phyloP scores from a whole-genome alignment of 1,140 invertebrate species.

The Drosophila rufa region DNA sequence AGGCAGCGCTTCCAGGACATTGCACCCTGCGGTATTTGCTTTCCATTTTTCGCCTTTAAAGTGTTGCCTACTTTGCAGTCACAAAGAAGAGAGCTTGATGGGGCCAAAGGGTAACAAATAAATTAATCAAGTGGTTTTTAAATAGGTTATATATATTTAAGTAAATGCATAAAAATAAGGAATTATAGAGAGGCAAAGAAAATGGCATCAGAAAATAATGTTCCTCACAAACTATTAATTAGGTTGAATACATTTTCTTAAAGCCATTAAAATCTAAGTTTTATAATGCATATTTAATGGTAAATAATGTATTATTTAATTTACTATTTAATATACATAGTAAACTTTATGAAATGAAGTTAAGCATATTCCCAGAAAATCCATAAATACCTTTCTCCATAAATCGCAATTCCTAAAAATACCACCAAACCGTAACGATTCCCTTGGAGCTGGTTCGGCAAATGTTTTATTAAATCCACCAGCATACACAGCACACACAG shows the following conservation, averaged over 20 bases:
- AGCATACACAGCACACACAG: not conserved
- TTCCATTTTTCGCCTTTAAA: conserved; percentile 34
- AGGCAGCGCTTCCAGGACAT: conserved; percentile 65
- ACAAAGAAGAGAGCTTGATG: not conserved
- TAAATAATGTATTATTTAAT: too few relatives aligned
- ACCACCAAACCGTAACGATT: not conserved
- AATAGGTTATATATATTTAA: not conserved
- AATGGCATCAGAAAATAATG: not conserved
- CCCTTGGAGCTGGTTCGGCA: conserved; percentile 1
- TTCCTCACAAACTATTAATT: too few relatives aligned
- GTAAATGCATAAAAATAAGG: not conserved
- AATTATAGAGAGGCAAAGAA: too few relatives aligned
- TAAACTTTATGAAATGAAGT: not conserved
- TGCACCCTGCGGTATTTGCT: conserved; percentile 62
- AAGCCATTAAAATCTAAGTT: too few relatives aligned
- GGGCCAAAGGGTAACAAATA: not conserved
- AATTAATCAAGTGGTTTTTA: not conserved
- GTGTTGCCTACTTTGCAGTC: conserved; percentile 48
- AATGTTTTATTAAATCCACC: conserved; percentile 11
- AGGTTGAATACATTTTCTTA: too few relatives aligned
- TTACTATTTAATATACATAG: not conserved
- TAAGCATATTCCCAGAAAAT: not conserved
- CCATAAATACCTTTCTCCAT: not conserved
- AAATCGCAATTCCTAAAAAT: not conserved
- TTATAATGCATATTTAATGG: too few relatives aligned